A percentile compares a stretch with the other conserved stretches of the same genome.
phyloP scores from a whole-genome alignment of 2,113 vertebrate genomes.

The Bubalus kerabau region DNA sequence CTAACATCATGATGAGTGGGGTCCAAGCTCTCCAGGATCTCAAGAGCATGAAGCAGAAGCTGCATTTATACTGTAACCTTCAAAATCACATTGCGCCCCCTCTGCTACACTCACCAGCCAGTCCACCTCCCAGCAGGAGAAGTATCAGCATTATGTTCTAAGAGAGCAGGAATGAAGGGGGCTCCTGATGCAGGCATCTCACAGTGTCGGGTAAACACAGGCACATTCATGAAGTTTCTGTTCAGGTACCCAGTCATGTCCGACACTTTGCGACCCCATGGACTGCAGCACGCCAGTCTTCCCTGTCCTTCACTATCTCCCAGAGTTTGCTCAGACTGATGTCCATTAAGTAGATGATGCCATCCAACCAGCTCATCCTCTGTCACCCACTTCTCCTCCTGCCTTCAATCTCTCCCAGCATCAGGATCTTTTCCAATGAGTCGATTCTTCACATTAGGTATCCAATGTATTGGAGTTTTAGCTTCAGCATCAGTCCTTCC shows the following conservation, averaged over 20 bases:
- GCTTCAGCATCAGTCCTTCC: background rate
- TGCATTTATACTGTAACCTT: background rate
- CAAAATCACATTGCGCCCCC: background rate
- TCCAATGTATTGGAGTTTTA: background rate
- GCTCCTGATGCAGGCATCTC: background rate
- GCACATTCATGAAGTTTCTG: background rate
- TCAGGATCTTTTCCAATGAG: background rate
- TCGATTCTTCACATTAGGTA: background rate
- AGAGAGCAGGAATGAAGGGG: background rate
- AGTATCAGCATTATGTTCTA: accelerated
- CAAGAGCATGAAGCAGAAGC: background rate
- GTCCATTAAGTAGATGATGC: background rate
- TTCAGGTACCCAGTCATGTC: background rate
- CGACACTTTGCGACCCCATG: background rate
- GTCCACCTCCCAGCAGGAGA: background rate
- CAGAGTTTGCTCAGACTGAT: background rate
- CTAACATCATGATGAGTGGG: background rate
- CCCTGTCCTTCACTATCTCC: background rate
- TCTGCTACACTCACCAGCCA: background rate
- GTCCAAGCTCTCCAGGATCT: background rate
- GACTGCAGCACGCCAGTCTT: background rate
- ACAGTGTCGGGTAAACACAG: background rate
- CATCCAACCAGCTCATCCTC: background rate
- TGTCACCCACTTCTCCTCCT: background rate
- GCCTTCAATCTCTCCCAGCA: background rate